Conservation (phyloP, 2,113 vertebrate species). For the Nibea albiflora region DNA sequence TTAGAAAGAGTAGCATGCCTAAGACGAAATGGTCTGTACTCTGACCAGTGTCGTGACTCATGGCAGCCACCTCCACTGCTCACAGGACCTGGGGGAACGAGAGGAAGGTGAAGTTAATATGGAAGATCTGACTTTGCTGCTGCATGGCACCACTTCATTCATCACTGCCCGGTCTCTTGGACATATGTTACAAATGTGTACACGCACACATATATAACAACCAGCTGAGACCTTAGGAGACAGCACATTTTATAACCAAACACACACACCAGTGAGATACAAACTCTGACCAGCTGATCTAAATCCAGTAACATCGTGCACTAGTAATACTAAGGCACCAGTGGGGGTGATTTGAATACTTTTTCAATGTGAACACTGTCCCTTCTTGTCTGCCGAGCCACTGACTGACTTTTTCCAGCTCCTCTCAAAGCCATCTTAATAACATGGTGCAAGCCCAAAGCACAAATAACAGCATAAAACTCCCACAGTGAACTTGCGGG, state of each 20-base stretch:
- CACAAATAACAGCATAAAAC: slow-evolving; percentile 28
- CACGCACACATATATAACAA: slow-evolving; percentile 1
- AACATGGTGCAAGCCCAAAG: slow-evolving; percentile 9
- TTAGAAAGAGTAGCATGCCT: slow-evolving; percentile 3
- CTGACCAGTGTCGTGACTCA: slow-evolving; percentile 13
- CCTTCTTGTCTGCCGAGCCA: not conserved
- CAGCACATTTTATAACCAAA: not conserved
- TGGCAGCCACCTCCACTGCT: slow-evolving; percentile 1
- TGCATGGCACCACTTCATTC: not conserved
- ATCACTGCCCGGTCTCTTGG: slow-evolving; percentile 8
- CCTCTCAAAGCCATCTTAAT: slow-evolving; percentile 17
- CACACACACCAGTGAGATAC: not conserved
- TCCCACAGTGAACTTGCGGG: slow-evolving; percentile 15
- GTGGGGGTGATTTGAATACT: slow-evolving; percentile 15
- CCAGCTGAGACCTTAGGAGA: slow-evolving; percentile 1
- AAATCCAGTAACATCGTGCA: not conserved
- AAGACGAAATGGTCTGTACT: slow-evolving; percentile 7
- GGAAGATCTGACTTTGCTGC: slow-evolving; percentile 3
- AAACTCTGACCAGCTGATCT: not conserved
- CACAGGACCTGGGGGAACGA: slow-evolving; percentile 8
- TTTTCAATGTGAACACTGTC: slow-evolving; percentile 7
- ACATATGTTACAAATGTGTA: not conserved
- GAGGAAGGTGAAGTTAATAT: slow-evolving; percentile 17
- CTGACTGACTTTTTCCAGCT: slow-evolving; percentile 21
- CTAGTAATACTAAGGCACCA: slow-evolving; percentile 1